Conservation (phyloP, 1,140 invertebrate genomes). For the Gonioctena quinquepunctata region DNA sequence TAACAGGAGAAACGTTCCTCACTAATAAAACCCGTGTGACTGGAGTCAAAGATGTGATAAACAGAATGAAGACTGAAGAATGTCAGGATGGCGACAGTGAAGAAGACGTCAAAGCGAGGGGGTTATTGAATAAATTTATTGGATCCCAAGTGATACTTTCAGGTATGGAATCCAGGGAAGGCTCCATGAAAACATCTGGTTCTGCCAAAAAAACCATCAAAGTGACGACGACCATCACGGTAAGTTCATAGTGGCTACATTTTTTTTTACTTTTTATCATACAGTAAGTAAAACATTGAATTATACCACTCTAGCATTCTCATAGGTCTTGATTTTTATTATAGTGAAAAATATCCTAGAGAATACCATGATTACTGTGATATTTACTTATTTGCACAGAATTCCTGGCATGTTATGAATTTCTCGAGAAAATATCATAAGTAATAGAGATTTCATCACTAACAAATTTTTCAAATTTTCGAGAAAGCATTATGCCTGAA, state of each 20-base stretch:
- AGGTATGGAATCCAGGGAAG: constrained; percentile 62
- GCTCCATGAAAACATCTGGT: constrained; percentile 20
- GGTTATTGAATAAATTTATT: constrained; percentile 77
- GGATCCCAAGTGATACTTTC: constrained; percentile 76
- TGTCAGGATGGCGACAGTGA: constrained; percentile 60
- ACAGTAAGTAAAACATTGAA: too few relatives aligned
- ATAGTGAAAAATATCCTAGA: too few relatives aligned
- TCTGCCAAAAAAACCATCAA: constrained; percentile 40
- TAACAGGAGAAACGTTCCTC: constrained; percentile 62
- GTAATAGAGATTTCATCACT: too few relatives aligned
- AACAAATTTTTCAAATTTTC: too few relatives aligned
- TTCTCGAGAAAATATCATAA: too few relatives aligned
- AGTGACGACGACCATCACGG: constrained; percentile 49
- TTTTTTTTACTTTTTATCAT: not conserved
- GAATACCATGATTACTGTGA: too few relatives aligned
- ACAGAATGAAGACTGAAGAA: constrained; percentile 67
- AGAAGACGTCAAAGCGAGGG: constrained; percentile 71
- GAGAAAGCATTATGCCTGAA: too few relatives aligned
- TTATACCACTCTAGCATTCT: too few relatives aligned
- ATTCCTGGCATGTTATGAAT: too few relatives aligned
- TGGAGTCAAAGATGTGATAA: constrained; percentile 72
- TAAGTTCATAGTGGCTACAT: constrained; percentile 42
- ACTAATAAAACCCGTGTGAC: constrained; percentile 69
- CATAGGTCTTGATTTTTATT: too few relatives aligned
- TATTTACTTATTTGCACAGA: too few relatives aligned